phyloP scores from a whole-genome alignment of 2,113 vertebrate genomes.

The Sebastes schlegelii region DNA sequence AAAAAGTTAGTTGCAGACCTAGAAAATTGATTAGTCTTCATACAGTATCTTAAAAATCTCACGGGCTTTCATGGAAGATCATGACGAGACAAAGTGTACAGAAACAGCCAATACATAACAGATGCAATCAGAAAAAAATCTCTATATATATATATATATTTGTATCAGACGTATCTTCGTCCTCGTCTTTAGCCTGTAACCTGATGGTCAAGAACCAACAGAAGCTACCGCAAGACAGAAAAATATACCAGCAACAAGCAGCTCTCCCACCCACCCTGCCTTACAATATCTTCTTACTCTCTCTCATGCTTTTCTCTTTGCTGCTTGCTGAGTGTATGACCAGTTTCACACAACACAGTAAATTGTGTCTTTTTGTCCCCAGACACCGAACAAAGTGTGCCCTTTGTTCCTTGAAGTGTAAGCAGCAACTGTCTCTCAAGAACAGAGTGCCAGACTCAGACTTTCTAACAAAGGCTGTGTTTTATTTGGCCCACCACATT shows the following conservation, averaged over 20 bases:
- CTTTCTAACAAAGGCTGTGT: conserved; percentile 57
- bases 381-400: conserved; percentile 61
- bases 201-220: not conserved
- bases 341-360: conserved; percentile 64
- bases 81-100: not conserved
- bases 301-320: conserved; percentile 3
- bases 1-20: no score
- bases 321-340: conserved; percentile 55
- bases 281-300: conserved; percentile 1
- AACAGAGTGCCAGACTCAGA: conserved; percentile 42
- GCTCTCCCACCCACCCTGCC: not conserved
- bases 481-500: conserved; percentile 70
- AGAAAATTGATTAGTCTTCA: not conserved
- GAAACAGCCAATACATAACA: not conserved
- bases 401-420: conserved; percentile 73
- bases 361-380: conserved; percentile 74
- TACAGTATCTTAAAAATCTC: no score
- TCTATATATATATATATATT: not conserved
- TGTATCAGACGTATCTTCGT: not conserved
- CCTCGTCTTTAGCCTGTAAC: not conserved
- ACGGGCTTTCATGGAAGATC: not conserved
- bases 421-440: conserved; percentile 64
- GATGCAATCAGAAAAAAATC: not conserved
- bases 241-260: not conserved
- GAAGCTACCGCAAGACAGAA: not conserved